Evolutionary conservation across 2,888 invertebrate genomes (phyloP), one percentile per base, ranked within the genome.

Genomic region (Oligia strigilis): DNA sequence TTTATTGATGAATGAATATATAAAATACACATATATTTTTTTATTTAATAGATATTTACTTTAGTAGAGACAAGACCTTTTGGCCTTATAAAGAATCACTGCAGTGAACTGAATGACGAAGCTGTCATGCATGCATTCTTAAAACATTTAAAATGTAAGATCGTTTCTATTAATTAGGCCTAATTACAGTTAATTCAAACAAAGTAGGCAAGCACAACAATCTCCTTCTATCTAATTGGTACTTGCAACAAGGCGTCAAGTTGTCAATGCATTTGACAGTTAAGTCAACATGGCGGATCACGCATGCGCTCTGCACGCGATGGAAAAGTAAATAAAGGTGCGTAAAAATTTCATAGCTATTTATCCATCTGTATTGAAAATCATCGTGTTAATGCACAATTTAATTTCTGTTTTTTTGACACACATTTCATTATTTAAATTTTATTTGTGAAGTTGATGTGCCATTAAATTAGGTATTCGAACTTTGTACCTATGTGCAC

Each of bases 241-340:
- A 82, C 83, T 78, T 78, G 81, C 84, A 88, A 81, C 81, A 74
- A 80, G 77, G 77, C 87, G 90, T 90, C 88, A 88, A 91, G 83
- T 80, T 92, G 92, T 93, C 93, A 93, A 91, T 88, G 88, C 81
- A 79, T 88, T 89, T 92, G 93, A 95, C 96, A 95, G 95, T 95
- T 95, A 95, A 83, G 80, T 90, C 94, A 95, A 95, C 91, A 95
- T 88, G 90, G 88, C 88, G 75, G 87, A 67, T 70, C 71, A 76
- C 85, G 76, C 87, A 81, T 85, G 77, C 85, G 84, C 79, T 78
- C 77, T 81, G 70, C 82, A 74, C 77, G 72, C 75, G 65, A n/a
- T 29, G 8, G 40, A n/a, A 58, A 72, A 77, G 80, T 78, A 87
- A 89, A 90, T 83, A 86, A 36, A 60, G 72, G 73, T 72, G 78